Percentiles rank a stretch among this genome's conserved stretches.
Conservation (phyloP, 2,113 vertebrate species). For the Cacatua alba region DNA sequence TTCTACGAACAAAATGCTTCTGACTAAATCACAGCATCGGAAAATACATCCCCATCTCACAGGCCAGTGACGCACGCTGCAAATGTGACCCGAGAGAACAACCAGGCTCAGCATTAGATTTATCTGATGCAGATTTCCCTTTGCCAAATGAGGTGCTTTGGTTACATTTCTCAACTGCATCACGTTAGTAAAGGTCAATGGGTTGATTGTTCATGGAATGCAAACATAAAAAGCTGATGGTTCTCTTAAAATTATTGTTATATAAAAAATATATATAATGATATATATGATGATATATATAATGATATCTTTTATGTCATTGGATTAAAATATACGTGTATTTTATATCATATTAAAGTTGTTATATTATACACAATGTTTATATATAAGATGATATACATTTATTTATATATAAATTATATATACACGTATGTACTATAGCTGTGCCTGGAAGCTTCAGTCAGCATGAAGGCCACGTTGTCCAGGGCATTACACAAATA, state of each 20-base stretch:
- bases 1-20: slow-evolving; percentile 31
- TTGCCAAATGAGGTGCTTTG: not conserved
- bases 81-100: not conserved
- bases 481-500: not conserved
- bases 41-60: not conserved
- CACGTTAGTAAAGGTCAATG: not conserved
- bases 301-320: not conserved
- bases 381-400: not conserved
- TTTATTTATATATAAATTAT: not conserved
- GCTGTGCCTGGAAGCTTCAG: not conserved
- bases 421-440: not conserved
- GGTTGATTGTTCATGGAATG: not conserved
- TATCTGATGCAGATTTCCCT: slow-evolving; percentile 19
- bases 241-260: not conserved
- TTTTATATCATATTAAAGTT: not conserved
- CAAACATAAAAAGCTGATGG: not conserved
- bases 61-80: not conserved
- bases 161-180: not conserved
- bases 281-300: not conserved
- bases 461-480: not conserved
- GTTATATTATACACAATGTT: too few relatives aligned
- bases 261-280: too few relatives aligned
- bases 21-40: not conserved
- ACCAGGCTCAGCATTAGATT: not conserved
- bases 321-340: not conserved